These are phyloP conservation scores for Chaetodon trifasciatus DNA, from an alignment of 2,797 vertebrate genomes.

Conservation along the genomic window DNA sequence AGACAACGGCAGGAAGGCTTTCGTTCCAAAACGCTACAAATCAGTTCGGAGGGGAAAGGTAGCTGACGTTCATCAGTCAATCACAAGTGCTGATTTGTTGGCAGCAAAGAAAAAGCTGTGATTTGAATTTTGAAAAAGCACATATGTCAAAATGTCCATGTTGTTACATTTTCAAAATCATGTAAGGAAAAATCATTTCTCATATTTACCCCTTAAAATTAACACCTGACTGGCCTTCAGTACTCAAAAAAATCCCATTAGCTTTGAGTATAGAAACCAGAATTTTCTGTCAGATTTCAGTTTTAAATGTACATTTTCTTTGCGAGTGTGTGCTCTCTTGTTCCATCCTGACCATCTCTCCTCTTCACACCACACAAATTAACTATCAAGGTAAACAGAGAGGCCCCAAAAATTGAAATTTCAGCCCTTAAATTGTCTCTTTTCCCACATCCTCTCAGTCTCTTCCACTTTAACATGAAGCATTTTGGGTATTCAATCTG, in stretches of 20 bases:
- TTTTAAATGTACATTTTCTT: not conserved
- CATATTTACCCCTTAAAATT: not conserved
- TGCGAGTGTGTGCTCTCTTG: not conserved
- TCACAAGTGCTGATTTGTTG: not conserved
- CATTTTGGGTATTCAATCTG: slow-evolving; percentile 76
- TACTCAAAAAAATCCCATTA: not conserved
- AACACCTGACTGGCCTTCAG: not conserved
- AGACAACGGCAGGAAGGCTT: slow-evolving; percentile 36
- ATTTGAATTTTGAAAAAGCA: not conserved
- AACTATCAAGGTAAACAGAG: slow-evolving; percentile 61
- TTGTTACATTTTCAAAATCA: not conserved
- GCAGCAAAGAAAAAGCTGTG: not conserved
- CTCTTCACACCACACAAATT: slow-evolving; percentile 65
- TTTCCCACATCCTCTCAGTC: slow-evolving; percentile 24
- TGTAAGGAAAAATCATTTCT: not conserved
- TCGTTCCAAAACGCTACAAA: slow-evolving; percentile 51
- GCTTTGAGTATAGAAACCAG: not conserved
- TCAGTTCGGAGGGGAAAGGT: slow-evolving; percentile 42
- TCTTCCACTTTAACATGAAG: slow-evolving; percentile 65
- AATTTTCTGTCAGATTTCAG: not conserved
- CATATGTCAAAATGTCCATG: not conserved
- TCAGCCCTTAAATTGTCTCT: slow-evolving; percentile 60
- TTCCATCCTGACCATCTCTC: not conserved
- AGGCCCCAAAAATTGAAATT: slow-evolving; percentile 58
- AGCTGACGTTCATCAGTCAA: slow-evolving; percentile 13